phyloP scores from a whole-genome alignment of 2,888 invertebrate species.

The Nomada fabriciana region DNA sequence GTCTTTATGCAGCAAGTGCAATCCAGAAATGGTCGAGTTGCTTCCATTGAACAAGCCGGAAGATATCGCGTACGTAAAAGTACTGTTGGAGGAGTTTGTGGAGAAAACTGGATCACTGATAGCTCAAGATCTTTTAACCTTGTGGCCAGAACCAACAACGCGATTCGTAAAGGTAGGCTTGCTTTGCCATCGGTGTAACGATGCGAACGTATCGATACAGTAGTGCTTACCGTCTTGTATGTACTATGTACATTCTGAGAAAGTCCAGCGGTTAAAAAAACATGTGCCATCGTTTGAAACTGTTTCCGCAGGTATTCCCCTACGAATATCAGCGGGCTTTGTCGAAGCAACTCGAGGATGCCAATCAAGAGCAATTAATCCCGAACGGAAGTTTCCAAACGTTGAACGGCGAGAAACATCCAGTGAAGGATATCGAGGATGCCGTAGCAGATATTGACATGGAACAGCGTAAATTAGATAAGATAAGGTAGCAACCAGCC shows the following conservation, averaged over 20 bases:
- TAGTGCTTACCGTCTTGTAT: too few species aligned
- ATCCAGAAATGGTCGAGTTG: conserved; percentile 97
- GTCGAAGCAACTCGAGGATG: conserved; percentile 89
- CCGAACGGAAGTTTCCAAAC: conserved; percentile 82
- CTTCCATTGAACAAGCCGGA: conserved; percentile 91
- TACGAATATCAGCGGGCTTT: conserved; percentile 96
- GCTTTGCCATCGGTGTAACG: too few species aligned
- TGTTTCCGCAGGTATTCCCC: conserved; percentile 91
- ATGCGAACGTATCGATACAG: too few species aligned
- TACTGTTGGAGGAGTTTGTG: conserved; percentile 93
- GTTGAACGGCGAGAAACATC: conserved; percentile 81
- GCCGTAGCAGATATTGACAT: conserved; percentile 91
- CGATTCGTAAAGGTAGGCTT: conserved; percentile 92
- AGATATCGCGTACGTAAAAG: conserved; percentile 91
- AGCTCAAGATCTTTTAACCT: conserved; percentile 91
- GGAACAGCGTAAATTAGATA: conserved; percentile 93
- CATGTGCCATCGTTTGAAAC: neutral
- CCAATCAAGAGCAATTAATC: conserved; percentile 74
- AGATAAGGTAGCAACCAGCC: conserved; percentile 87
- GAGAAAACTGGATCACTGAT: conserved; percentile 95
- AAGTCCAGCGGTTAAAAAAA: too few species aligned
- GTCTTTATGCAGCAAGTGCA: conserved; percentile 89
- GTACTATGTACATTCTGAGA: too few species aligned
- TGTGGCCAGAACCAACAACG: conserved; percentile 91
- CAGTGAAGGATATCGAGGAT: conserved; percentile 94